Base-by-base conservation (phyloP, 1,140 invertebrate genomes). In the Grapholita molesta region DNA sequence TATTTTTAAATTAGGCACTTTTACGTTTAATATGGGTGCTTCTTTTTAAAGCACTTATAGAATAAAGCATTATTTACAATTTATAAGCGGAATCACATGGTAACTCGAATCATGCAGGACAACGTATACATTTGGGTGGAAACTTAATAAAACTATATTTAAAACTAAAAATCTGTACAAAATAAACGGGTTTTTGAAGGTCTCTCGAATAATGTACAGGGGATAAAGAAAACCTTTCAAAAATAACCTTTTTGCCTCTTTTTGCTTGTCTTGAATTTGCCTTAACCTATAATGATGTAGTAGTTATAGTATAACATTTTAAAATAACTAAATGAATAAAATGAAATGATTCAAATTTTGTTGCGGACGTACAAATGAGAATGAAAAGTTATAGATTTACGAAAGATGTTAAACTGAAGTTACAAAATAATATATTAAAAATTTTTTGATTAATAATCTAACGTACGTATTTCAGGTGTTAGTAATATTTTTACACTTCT, bases 21-120 rank as follows among this genome's bases (percentile, higher is more conserved):
- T 48, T 48, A 3, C 11, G 35, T n/a, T 12, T 7, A 48, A 21
- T 0, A 48, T 48, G 7, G 7, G 42, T 48, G 15, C 42, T 48
- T 48, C 8, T 48, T 42, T 18, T 48, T 48, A 2, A 48, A 48
- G 42, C 42, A 48, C 42, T 38, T n/a, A 15, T 21, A 1, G 15
- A n/a, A 21, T 48, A 75, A 64, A 73, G 65, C 55, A 80, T 80
- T 90, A 89, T 89, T 80, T 89, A 90, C 86, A 89, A 72, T 81
- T 82, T 73, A 68, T 74, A 64, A 89, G 86, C 83, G 77, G 82
- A 84, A 83, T 69, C 79, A 70, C 24, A 84, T 90, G 88, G 88
- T 90, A 90, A 90, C 88, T 90, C 84, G 81, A 88, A 89, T 86
- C 83, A 81, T 84, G 76, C 77, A 78, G 76, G 80, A 84, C 80